Conservation (phyloP, 2,888 invertebrate species). For the Bimastos eiseni region DNA sequence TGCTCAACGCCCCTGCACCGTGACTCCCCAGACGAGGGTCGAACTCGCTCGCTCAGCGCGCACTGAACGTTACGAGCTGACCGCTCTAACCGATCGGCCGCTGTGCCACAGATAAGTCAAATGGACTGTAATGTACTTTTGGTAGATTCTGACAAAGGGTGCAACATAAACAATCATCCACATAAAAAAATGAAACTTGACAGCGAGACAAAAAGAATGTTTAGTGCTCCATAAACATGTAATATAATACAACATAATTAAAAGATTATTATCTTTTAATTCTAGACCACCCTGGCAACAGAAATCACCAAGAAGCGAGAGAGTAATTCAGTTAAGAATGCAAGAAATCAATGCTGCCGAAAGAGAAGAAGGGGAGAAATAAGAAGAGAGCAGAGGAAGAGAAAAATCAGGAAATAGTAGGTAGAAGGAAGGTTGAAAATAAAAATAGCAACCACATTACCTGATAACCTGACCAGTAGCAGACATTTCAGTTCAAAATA, state of each 20-base stretch:
- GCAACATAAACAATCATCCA: background rate
- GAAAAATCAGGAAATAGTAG: too few species aligned
- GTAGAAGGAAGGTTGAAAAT: background rate
- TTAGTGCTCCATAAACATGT: background rate
- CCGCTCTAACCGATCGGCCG: too few species aligned
- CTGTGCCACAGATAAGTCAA: background rate
- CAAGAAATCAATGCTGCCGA: background rate
- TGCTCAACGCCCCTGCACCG: too few species aligned
- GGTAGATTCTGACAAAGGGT: background rate
- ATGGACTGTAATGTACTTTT: background rate
- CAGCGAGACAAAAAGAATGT: background rate
- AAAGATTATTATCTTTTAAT: background rate
- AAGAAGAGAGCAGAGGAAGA: too few species aligned
- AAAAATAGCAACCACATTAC: conserved; percentile 38
- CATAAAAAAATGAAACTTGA: background rate
- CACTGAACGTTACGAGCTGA: too few species aligned
- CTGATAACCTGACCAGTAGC: conserved; percentile 57
- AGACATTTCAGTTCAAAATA: conserved; percentile 64
- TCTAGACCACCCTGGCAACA: background rate
- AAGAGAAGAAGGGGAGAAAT: background rate
- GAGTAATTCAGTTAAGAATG: background rate
- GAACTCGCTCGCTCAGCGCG: too few species aligned
- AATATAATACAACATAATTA: background rate
- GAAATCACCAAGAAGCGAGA: background rate
- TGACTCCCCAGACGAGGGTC: too few species aligned